phyloP scores from a whole-genome alignment of 2,797 vertebrate genomes.

The Gadopsis bispinosus region DNA sequence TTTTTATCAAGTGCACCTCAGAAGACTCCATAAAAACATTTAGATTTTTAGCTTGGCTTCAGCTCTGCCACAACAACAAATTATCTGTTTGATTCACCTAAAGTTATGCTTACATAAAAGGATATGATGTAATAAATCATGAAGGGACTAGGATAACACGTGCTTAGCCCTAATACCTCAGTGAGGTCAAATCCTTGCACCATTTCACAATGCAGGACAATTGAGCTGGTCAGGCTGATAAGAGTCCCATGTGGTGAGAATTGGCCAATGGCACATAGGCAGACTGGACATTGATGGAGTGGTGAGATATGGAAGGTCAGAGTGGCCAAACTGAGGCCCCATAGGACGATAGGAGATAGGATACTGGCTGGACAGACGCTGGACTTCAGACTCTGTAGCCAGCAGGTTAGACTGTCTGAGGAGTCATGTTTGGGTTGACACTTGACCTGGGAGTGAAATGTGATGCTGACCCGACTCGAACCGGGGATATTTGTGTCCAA shows the following conservation, averaged over 20 bases:
- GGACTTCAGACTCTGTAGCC: constrained; percentile 69
- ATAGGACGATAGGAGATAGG: constrained; percentile 59
- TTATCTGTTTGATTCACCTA: background rate
- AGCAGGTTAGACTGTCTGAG: constrained; percentile 36
- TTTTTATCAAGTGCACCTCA: background rate
- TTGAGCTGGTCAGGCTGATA: constrained; percentile 73
- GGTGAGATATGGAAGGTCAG: constrained; percentile 75
- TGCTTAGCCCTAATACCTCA: constrained; percentile 37
- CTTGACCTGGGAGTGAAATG: constrained; percentile 38
- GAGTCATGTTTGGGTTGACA: constrained; percentile 29
- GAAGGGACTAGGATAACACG: constrained; percentile 2
- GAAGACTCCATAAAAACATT: background rate
- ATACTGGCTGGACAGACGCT: constrained; percentile 44
- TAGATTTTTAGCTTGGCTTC: constrained; percentile 14
- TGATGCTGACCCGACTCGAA: constrained; percentile 14
- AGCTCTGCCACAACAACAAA: background rate
- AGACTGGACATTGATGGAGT: constrained; percentile 78
- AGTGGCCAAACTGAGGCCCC: constrained; percentile 63
- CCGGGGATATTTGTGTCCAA: background rate
- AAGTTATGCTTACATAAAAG: background rate
- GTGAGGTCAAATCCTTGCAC: constrained; percentile 63
- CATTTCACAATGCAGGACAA: constrained; percentile 76
- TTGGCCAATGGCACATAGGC: constrained; percentile 57
- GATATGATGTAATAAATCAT: constrained; percentile 17
- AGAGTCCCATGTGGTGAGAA: constrained; percentile 56